These are phyloP conservation scores for Cynodonichthys magdalenae DNA, from an alignment of 2,797 vertebrate species.

Conservation along the genomic window DNA sequence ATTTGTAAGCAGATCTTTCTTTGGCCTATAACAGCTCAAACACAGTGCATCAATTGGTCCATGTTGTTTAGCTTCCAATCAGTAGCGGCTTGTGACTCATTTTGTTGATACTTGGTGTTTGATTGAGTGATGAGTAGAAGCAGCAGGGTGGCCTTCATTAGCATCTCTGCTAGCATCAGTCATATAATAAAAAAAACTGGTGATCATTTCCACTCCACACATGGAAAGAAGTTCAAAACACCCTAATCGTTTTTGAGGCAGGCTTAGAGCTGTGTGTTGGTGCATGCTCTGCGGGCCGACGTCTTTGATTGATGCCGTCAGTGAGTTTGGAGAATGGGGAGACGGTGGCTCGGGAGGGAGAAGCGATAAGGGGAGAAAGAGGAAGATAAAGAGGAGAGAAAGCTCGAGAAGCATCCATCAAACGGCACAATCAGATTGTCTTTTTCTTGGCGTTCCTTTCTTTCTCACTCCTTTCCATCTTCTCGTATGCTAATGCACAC, in stretches of 20 bases:
- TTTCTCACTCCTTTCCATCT: slow-evolving; percentile 41
- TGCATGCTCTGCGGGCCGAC: slow-evolving; percentile 13
- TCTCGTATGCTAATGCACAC: slow-evolving; percentile 16
- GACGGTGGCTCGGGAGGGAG: slow-evolving; percentile 37
- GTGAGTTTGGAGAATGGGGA: slow-evolving; percentile 52
- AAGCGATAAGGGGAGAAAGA: slow-evolving; percentile 62
- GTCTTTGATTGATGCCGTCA: slow-evolving; percentile 76
- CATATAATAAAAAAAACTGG: slow-evolving; percentile 43
- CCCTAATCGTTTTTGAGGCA: slow-evolving; percentile 31
- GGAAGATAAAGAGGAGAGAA: slow-evolving; percentile 63
- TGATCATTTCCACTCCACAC: slow-evolving; percentile 44
- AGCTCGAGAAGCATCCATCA: slow-evolving; percentile 67
- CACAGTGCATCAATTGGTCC: background rate
- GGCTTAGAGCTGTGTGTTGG: slow-evolving; percentile 7
- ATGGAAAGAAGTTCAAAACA: slow-evolving; percentile 50
- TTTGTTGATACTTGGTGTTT: slow-evolving; percentile 46
- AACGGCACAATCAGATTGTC: slow-evolving; percentile 64
- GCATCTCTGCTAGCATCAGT: slow-evolving; percentile 44
- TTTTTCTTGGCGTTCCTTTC: slow-evolving; percentile 41
- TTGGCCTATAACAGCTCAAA: background rate
- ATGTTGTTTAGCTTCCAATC: slow-evolving; percentile 6
- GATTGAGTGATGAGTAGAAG: slow-evolving; percentile 57
- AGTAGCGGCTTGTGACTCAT: slow-evolving; percentile 19
- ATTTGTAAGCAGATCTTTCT: no score
- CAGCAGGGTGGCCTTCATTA: slow-evolving; percentile 54